Conservation (phyloP, 2,113 vertebrate genomes). For the Azemiops feae region DNA sequence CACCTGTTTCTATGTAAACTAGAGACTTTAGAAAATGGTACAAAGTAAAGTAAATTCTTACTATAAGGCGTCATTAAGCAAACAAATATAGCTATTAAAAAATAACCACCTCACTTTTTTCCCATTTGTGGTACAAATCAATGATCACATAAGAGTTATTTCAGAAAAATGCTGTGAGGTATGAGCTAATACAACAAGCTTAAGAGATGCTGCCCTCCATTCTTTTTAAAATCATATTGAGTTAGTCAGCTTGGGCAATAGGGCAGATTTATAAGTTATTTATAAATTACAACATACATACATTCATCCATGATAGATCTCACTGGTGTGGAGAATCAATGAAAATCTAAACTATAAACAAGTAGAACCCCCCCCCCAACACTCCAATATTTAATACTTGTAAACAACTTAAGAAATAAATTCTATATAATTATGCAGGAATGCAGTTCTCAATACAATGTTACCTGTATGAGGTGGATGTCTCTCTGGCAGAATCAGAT, state of each 20-base stretch:
- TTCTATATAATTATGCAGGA: neutral
- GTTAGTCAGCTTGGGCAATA: neutral
- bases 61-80: neutral
- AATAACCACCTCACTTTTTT: neutral
- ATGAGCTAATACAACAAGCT: constrained; percentile 5
- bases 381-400: neutral
- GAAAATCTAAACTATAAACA: neutral
- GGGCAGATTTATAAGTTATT: neutral
- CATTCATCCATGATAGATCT: neutral
- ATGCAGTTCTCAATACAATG: neutral
- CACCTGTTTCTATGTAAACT: constrained; percentile 34
- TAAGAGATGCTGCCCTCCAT: neutral
- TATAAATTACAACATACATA: neutral
- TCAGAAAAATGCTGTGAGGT: neutral
- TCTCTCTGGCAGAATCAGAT: constrained; percentile 94
- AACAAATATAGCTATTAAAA: neutral
- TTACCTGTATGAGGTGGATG: constrained; percentile 97
- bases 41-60: neutral
- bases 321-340: neutral
- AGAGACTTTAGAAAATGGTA: constrained; percentile 10
- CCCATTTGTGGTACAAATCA: neutral
- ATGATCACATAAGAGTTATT: neutral
- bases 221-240: neutral
- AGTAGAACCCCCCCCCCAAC: neutral
- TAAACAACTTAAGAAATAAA: constrained; percentile 1